These are phyloP conservation scores for Netelia melanura DNA, from an alignment of 2,888 invertebrate genomes.

Conservation along the genomic window DNA sequence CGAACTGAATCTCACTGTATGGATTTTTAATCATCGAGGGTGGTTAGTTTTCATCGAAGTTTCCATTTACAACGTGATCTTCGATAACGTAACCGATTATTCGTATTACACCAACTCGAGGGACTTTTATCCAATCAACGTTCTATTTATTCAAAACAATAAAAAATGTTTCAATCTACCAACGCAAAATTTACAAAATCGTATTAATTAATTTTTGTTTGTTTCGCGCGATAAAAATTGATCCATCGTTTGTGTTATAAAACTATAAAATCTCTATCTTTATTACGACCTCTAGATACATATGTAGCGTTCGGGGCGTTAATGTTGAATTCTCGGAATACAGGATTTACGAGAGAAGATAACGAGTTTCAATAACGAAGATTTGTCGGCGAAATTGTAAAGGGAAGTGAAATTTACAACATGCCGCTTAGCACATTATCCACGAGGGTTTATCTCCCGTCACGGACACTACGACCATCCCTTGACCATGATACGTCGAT, in stretches of 20 bases:
- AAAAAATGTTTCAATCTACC: no score
- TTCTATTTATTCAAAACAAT: no score
- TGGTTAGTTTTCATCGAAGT: no score
- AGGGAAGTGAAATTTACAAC: slow-evolving; percentile 55
- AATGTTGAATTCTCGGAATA: neutral
- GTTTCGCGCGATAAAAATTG: neutral
- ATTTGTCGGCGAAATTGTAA: slow-evolving; percentile 48
- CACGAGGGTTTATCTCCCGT: slow-evolving; percentile 18
- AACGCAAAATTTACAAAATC: neutral
- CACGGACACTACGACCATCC: slow-evolving; percentile 4
- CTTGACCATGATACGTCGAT: neutral
- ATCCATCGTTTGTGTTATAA: neutral
- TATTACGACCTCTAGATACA: slow-evolving; percentile 13
- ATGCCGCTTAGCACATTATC: slow-evolving; percentile 5
- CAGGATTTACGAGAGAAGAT: slow-evolving; percentile 60
- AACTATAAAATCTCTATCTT: neutral
- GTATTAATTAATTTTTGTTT: neutral
- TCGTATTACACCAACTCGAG: no score
- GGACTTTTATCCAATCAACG: no score
- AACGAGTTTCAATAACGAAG: slow-evolving; percentile 55
- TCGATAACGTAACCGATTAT: no score
- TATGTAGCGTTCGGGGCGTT: neutral
- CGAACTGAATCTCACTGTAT: neutral
- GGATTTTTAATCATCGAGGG: no score
- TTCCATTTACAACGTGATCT: no score